Evolutionary conservation across 1,140 invertebrate species (phyloP).

Genomic region (Drosophila varians): DNA sequence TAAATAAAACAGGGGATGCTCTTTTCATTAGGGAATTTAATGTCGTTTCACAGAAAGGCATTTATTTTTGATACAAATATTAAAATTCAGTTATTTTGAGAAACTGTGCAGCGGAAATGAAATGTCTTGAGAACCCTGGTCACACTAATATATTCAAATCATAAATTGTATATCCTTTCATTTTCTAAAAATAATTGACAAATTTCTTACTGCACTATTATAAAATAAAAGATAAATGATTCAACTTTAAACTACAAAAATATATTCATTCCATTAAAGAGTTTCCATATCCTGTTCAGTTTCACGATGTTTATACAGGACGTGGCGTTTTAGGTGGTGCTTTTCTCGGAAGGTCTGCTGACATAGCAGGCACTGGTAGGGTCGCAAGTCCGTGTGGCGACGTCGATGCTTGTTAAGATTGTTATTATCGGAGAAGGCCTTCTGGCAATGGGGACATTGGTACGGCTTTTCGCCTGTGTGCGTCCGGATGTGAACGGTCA

Average conservation of each 20-base stretch:
- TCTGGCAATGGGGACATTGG: conserved; percentile 19
- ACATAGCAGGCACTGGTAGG: conserved; percentile 21
- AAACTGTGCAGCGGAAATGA: neutral
- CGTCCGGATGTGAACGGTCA: conserved; percentile 6
- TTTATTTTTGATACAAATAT: no score
- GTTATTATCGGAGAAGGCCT: conserved; percentile 21
- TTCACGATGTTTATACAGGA: conserved; percentile 18
- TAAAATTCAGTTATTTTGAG: no score
- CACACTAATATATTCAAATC: neutral
- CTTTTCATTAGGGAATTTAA: no score
- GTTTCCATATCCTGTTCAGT: neutral
- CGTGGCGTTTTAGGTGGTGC: conserved; percentile 27
- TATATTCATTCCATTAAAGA: no score
- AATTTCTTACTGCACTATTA: neutral
- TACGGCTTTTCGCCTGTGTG: conserved; percentile 37
- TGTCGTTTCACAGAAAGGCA: no score
- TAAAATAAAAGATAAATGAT: no score
- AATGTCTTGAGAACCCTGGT: neutral
- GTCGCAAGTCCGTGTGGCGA: conserved; percentile 21
- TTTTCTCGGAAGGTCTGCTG: conserved; percentile 20
- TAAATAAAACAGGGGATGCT: no score
- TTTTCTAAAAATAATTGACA: neutral
- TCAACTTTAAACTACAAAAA: no score
- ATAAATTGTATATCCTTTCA: neutral
- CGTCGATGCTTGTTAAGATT: conserved; percentile 29